A percentile compares a stretch with the other conserved stretches of the same genome.
Conservation (phyloP, 2,113 vertebrate species). For the Hoplias malabaricus region DNA sequence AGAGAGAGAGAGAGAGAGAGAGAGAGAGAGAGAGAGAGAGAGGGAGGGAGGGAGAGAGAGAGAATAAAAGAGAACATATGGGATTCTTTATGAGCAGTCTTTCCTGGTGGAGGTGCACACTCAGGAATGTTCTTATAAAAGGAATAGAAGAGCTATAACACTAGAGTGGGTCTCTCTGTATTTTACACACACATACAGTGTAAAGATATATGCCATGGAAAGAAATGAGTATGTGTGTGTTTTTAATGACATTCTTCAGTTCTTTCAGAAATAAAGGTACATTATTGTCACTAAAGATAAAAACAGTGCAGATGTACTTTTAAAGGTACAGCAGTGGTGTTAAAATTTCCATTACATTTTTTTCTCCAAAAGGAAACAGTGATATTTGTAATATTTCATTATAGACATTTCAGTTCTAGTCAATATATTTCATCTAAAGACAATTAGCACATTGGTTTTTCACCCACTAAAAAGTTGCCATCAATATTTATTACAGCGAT, state of each 20-base stretch:
- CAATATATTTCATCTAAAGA: no score
- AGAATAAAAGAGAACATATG: slow-evolving; percentile 28
- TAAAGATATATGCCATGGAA: slow-evolving; percentile 17
- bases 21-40: not conserved
- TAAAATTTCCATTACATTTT: no score
- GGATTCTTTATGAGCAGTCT: slow-evolving; percentile 38
- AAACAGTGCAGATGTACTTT: no score
- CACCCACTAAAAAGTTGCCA: no score
- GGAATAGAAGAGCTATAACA: slow-evolving; percentile 40
- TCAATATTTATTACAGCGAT: no score
- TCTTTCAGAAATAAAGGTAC: slow-evolving; percentile 3
- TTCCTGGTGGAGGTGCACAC: slow-evolving; percentile 33
- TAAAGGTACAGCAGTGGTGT: no score
- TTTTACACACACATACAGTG: slow-evolving; percentile 28
- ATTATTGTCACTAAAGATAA: no score
- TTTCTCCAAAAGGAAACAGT: no score
- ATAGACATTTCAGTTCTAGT: no score
- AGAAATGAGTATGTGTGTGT: slow-evolving; percentile 16
- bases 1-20: not conserved
- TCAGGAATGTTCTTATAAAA: slow-evolving; percentile 48
- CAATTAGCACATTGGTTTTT: no score
- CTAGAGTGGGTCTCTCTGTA: not conserved
- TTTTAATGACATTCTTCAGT: slow-evolving; percentile 1
- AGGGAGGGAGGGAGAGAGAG: slow-evolving; percentile 8
- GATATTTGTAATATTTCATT: no score